Percentiles rank a stretch among this genome's conserved stretches.
phyloP scores from a whole-genome alignment of 35 echinoderm and acorn worm species.

The Strongylocentrotus purpuratus region DNA sequence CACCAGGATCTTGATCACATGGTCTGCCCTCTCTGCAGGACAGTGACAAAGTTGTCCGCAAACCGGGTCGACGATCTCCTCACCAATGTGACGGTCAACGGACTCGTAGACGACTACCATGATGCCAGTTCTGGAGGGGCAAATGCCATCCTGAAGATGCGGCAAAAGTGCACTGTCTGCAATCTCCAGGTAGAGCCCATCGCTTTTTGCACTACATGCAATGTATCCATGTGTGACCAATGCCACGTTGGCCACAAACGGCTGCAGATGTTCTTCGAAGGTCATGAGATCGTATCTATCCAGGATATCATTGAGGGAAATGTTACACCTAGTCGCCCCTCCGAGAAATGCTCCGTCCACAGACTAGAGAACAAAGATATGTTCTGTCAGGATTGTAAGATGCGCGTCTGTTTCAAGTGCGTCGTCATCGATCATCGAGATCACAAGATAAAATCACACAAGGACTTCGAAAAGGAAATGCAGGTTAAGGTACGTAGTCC shows the following conservation, averaged over 20 bases:
- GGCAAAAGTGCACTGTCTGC: not conserved
- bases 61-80: not conserved
- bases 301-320: not conserved
- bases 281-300: not conserved
- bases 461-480: not conserved
- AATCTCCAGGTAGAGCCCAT: not conserved
- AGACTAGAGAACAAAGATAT: not conserved
- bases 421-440: not conserved
- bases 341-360: not conserved
- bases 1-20: not conserved
- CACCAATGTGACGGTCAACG: not conserved
- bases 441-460: not conserved
- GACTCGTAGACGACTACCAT: not conserved
- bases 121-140: not conserved
- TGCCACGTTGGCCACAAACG: not conserved
- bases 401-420: not conserved
- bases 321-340: not conserved
- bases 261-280: not conserved
- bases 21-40: constrained; percentile 3
- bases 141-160: not conserved
- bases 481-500: not conserved
- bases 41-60: not conserved
- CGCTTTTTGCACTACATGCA: not conserved
- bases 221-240: not conserved
- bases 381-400: not conserved